These are phyloP conservation scores for Eupithecia abbreviata DNA, from an alignment of 2,888 invertebrate genomes.

Conservation along the genomic window DNA sequence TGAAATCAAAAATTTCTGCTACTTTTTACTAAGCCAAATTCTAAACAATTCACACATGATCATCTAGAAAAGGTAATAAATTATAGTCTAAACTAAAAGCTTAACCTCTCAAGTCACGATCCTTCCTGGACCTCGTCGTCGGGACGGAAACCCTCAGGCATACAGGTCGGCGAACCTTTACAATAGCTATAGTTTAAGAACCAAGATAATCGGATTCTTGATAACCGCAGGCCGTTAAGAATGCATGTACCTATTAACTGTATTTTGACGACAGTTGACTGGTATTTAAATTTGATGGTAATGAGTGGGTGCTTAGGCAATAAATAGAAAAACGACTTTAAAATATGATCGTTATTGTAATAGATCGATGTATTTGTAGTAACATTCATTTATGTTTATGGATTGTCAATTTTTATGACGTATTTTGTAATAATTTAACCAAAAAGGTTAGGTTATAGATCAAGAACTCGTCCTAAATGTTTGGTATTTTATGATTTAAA, in stretches of 20 bases:
- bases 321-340: not conserved
- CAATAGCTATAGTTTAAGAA: constrained; percentile 27
- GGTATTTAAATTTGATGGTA: not conserved
- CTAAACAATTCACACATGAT: not conserved
- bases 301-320: not conserved
- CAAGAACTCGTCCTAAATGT: constrained; percentile 3
- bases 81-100: constrained; percentile 1
- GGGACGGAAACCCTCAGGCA: constrained; percentile 35
- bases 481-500: not conserved
- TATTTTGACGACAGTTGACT: constrained; percentile 11
- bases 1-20: not conserved
- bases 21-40: not conserved
- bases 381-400: not conserved
- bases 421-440: not conserved
- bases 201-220: constrained; percentile 14
- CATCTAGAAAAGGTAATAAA: not conserved
- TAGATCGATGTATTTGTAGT: not conserved
- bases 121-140: constrained; percentile 32
- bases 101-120: constrained; percentile 39
- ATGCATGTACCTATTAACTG: constrained; percentile 9
- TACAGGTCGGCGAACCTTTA: constrained; percentile 39
- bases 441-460: constrained; percentile 1
- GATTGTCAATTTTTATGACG: not conserved
- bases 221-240: constrained; percentile 17
- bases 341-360: not conserved